Conservation (phyloP, 2,797 vertebrate genomes). For the Spea hammondii region DNA sequence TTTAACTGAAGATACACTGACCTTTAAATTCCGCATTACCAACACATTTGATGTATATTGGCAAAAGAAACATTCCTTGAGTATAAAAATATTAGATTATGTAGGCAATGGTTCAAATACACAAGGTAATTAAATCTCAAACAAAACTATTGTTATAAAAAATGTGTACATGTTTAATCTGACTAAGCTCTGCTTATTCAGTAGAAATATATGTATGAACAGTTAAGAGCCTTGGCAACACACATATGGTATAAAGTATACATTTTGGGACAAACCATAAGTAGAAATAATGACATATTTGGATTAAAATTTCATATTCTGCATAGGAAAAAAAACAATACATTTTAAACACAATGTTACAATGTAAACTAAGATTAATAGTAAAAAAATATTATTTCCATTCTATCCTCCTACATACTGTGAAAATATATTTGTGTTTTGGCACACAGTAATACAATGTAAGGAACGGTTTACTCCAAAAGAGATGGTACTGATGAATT, state of each 20-base stretch:
- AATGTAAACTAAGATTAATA: background rate
- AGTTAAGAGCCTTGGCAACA: background rate
- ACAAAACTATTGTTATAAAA: background rate
- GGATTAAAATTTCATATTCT: slow-evolving; percentile 15
- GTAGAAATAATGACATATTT: background rate
- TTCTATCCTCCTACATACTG: background rate
- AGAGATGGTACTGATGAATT: slow-evolving; percentile 57
- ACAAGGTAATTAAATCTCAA: background rate
- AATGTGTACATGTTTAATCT: background rate
- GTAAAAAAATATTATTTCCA: background rate
- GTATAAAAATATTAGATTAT: slow-evolving; percentile 26
- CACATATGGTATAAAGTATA: background rate
- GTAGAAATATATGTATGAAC: slow-evolving; percentile 12
- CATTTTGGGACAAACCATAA: slow-evolving; percentile 17
- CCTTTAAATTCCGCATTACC: too few relatives aligned
- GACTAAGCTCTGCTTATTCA: slow-evolving; percentile 10
- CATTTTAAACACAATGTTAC: background rate
- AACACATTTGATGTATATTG: too few relatives aligned
- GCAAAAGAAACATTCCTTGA: background rate
- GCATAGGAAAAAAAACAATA: slow-evolving; percentile 24
- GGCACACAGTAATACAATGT: slow-evolving; percentile 15
- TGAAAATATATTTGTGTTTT: slow-evolving; percentile 12
- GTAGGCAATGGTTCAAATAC: slow-evolving; percentile 6
- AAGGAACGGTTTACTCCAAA: slow-evolving; percentile 25
- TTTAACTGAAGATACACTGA: too few relatives aligned